Conservation (phyloP, 2,113 vertebrate genomes). For the Psittacara wagleri region DNA sequence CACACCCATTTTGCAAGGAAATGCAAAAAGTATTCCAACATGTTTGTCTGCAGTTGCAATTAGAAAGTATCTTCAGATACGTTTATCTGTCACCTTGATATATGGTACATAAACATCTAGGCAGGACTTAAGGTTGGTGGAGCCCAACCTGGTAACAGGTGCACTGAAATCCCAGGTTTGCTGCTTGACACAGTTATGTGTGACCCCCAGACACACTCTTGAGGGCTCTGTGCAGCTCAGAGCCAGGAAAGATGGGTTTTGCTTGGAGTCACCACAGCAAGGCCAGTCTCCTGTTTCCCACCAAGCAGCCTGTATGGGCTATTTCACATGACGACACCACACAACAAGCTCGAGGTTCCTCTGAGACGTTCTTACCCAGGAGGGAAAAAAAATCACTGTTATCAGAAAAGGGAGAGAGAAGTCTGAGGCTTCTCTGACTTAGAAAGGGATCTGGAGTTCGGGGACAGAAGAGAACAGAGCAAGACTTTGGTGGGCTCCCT, state of each 20-base stretch:
- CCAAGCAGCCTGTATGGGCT: neutral
- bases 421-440: neutral
- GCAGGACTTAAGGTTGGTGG: neutral
- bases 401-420: neutral
- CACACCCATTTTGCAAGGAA: neutral
- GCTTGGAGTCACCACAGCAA: neutral
- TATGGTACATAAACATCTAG: neutral
- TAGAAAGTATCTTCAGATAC: neutral
- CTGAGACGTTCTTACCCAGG: neutral
- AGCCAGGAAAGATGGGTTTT: neutral
- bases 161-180: neutral
- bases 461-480: neutral
- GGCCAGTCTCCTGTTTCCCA: neutral
- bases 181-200: neutral
- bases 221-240: rapidly evolving
- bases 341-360: neutral
- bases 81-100: no score
- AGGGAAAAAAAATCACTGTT: neutral
- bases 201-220: neutral
- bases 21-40: rapidly evolving
- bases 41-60: neutral
- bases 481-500: neutral
- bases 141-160: neutral
- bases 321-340: neutral
- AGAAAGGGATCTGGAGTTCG: neutral